These are phyloP conservation scores for Solea senegalensis DNA, from an alignment of 2,113 vertebrate genomes.

Conservation along the genomic window DNA sequence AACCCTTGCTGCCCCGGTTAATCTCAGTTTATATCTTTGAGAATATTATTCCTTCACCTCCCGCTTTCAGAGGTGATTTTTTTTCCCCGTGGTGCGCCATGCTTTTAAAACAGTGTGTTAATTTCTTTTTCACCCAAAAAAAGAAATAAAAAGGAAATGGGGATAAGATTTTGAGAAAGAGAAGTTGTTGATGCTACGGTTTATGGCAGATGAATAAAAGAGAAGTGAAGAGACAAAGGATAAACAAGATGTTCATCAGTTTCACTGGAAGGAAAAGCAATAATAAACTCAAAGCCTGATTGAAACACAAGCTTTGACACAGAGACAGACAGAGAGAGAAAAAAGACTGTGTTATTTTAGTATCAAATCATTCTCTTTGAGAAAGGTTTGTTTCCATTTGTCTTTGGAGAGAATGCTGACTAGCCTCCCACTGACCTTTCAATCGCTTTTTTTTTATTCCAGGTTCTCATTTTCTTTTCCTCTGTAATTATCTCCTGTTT, in stretches of 20 bases:
- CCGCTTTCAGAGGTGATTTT: conserved; percentile 20
- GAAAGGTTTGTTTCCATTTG: conserved; percentile 47
- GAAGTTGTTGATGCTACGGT: background rate
- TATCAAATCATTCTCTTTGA: conserved; percentile 41
- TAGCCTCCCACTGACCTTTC: conserved; percentile 41
- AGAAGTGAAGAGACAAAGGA: conserved; percentile 31
- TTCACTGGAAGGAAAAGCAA: conserved; percentile 13
- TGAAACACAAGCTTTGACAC: conserved; percentile 33
- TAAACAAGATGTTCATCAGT: conserved; percentile 37
- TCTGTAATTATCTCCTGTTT: conserved; percentile 7
- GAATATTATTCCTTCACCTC: conserved; percentile 25
- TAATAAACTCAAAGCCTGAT: conserved; percentile 23
- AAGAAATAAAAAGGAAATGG: conserved; percentile 11
- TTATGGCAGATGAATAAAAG: conserved; percentile 35
- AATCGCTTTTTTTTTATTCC: conserved; percentile 32
- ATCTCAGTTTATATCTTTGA: conserved; percentile 41
- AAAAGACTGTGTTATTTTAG: conserved; percentile 35
- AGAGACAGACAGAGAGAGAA: background rate
- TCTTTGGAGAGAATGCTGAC: conserved; percentile 30
- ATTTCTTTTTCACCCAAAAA: conserved; percentile 32
- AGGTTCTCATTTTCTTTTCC: background rate
- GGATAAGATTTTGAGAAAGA: background rate
- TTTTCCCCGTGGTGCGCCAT: background rate
- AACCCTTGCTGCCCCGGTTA: conserved; percentile 41
- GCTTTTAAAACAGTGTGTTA: conserved; percentile 9